Evolutionary conservation across 1,140 invertebrate genomes (phyloP), one percentile per base, ranked within the genome.

Genomic region (Drosophila baimaii): DNA sequence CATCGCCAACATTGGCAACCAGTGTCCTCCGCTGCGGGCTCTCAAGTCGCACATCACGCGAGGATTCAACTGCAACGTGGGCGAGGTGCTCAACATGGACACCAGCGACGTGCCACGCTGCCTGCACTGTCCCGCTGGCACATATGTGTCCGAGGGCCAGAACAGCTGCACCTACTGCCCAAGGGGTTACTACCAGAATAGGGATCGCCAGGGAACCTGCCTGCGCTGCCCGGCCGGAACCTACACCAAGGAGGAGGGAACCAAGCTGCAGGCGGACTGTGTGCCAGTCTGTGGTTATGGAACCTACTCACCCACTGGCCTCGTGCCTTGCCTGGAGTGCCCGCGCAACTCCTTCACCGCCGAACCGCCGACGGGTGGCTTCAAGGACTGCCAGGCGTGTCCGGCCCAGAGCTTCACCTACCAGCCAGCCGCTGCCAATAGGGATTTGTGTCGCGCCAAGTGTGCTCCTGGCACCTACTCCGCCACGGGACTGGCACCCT

Each of bases 311-410:
- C 97, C 97, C 27, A 98, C 97, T 46, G 98, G 98, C 46, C 92
- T 99, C 47, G 97, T 99, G 29, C 98, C 98, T 15, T 99, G 98
- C 89, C 93, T 99, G 47, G 97, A 99, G 92, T 99, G 98, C 93
- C 97, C 98, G 2, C 94, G 97, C 69, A 98, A 99, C 90, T 98
- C 97, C 57, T 99, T 96, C 91, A 97, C 97, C 12, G 95, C 95
- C 8, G 95, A 97, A 83, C 98, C 98, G 31, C 97, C 97, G 23
- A 94, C 95, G 2, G 97, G 96, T 58, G 98, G 98, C 17, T 99
- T 97, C 92, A 98, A 98, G 91, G 97, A 98, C 88, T 99, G 98
- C 84, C 96, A 97, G 91, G 95, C 96, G 9, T 99, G 98, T 92
- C 97, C 98, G 8, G 95, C 97, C 1, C 97, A 97, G 69, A 97